Evolutionary conservation across 1,140 invertebrate genomes (phyloP).

Genomic region (Protaetia brevitarsis): DNA sequence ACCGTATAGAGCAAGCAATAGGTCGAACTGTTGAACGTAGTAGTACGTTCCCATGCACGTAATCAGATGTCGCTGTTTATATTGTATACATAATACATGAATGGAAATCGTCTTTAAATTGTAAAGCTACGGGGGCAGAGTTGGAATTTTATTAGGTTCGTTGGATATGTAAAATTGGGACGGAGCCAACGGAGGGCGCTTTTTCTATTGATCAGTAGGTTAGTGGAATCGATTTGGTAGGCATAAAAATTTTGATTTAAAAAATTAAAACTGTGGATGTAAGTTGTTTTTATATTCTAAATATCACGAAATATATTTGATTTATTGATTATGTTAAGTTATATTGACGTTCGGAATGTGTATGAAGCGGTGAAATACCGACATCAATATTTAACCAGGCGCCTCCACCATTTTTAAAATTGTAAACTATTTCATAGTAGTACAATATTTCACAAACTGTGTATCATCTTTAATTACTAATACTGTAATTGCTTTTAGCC

Average conservation of each 20-base stretch:
- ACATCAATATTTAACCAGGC: too few species aligned
- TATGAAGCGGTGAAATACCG: too few species aligned
- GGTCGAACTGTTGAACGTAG: not conserved
- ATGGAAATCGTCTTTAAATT: not conserved
- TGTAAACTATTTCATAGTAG: too few species aligned
- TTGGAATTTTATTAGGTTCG: not conserved
- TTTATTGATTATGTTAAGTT: too few species aligned
- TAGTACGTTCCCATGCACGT: not conserved
- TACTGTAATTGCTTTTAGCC: too few species aligned
- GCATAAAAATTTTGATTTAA: not conserved
- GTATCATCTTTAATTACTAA: too few species aligned
- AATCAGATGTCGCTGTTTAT: not conserved
- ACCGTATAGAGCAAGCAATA: not conserved
- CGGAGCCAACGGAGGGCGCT: not conserved
- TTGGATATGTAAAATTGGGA: not conserved
- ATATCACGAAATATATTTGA: too few species aligned
- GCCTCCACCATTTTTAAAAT: too few species aligned
- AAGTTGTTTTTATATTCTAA: too few species aligned
- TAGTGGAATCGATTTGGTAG: not conserved
- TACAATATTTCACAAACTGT: too few species aligned
- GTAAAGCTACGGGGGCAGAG: not conserved
- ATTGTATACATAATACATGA: not conserved
- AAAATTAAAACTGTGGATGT: too few species aligned
- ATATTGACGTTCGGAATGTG: too few species aligned
- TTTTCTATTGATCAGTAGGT: not conserved